Conservation (phyloP, 2,113 vertebrate genomes). For the Symphodus melops region DNA sequence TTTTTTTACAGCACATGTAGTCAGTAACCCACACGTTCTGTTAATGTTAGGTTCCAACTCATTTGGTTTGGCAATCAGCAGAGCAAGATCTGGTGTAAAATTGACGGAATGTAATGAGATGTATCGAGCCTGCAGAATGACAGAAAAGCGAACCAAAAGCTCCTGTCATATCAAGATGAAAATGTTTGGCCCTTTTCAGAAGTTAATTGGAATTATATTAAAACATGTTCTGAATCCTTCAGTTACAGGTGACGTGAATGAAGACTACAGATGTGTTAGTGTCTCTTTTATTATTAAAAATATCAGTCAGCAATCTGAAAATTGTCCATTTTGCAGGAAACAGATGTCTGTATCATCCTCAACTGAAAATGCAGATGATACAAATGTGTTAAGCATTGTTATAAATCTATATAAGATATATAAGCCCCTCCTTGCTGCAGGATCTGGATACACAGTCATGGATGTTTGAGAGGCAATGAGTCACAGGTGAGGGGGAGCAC, state of each 20-base stretch:
- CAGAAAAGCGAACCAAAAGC: not conserved
- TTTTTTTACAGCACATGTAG: too few relatives aligned
- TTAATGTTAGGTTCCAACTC: not conserved
- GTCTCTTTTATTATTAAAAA: too few relatives aligned
- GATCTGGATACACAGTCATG: conserved; percentile 43
- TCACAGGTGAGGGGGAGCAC: conserved; percentile 77
- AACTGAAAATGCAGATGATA: not conserved
- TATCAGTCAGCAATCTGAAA: too few relatives aligned
- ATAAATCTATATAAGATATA: conserved; percentile 3
- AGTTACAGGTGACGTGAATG: not conserved
- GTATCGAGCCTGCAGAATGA: not conserved
- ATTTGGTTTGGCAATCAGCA: not conserved
- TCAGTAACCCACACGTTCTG: not conserved
- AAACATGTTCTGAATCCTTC: not conserved
- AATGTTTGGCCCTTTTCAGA: not conserved
- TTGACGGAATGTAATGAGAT: not conserved
- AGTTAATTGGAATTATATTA: not conserved
- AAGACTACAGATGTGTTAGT: too few relatives aligned
- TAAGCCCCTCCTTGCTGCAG: conserved; percentile 60
- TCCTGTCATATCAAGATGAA: not conserved
- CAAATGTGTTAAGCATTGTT: not conserved
- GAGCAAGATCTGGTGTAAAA: not conserved
- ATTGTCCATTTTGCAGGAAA: not conserved
- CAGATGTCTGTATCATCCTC: not conserved
- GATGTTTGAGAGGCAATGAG: conserved; percentile 71